Evolutionary conservation across 2,888 invertebrate species (phyloP).

Genomic region (Automeris io): DNA sequence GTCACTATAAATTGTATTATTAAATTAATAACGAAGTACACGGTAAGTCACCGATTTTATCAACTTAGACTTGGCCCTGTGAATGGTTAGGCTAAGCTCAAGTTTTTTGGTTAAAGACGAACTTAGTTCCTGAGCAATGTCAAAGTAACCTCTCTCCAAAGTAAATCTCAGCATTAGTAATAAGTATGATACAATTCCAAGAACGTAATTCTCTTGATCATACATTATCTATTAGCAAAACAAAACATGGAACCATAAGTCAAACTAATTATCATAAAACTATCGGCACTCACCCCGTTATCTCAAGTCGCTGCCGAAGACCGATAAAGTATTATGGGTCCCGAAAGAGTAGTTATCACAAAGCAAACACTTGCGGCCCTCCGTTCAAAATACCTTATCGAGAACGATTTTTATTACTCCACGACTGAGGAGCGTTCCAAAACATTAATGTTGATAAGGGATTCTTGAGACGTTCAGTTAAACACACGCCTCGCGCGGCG

Average conservation of each 20-base stretch:
- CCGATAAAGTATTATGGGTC: constrained; percentile 45
- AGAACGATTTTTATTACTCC: constrained; percentile 45
- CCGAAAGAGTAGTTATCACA: constrained; percentile 54
- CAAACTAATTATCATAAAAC: constrained; percentile 66
- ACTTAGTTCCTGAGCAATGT: no score
- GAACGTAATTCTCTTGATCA: no score
- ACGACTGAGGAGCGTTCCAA: constrained; percentile 30
- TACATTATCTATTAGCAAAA: constrained; percentile 15
- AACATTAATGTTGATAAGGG: constrained; percentile 40
- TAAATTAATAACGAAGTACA: no score
- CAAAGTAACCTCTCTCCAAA: no score
- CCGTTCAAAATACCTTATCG: constrained; percentile 32
- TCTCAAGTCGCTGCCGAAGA: constrained; percentile 53
- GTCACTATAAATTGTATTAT: no score
- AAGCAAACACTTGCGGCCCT: constrained; percentile 49
- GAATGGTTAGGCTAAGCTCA: no score
- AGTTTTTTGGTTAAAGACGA: no score
- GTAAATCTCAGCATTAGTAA: no score
- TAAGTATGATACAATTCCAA: no score
- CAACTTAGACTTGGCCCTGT: no score
- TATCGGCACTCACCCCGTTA: constrained; percentile 71
- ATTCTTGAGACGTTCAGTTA: constrained; percentile 19
- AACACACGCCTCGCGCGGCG: constrained; percentile 39
- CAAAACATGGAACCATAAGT: constrained; percentile 25
- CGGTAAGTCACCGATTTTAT: no score